Percentiles rank a stretch among this genome's conserved stretches.
Conservation (phyloP, 2,888 invertebrate species). For the Mythimna vitellina region DNA sequence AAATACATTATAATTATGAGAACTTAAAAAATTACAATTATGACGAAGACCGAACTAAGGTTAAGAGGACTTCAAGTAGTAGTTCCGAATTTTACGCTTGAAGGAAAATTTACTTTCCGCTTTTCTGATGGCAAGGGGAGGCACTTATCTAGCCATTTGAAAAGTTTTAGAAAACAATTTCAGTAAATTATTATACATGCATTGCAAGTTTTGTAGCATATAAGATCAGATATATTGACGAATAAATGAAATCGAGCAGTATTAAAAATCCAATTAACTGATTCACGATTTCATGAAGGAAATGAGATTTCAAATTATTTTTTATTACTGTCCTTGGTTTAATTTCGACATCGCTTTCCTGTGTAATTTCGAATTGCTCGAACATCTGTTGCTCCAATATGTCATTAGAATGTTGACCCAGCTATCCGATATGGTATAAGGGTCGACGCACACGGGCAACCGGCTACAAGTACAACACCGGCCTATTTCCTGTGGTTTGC, state of each 20-base stretch:
- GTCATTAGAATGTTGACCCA: conserved; percentile 46
- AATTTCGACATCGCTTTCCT: conserved; percentile 50
- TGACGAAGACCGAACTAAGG: no score
- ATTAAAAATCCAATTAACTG: conserved; percentile 27
- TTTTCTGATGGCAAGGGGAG: no score
- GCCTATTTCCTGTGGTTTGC: no score
- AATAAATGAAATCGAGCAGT: not conserved
- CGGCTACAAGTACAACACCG: no score
- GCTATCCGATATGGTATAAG: conserved; percentile 22
- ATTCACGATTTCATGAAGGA: conserved; percentile 37
- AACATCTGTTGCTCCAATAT: conserved; percentile 59
- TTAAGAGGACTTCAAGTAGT: no score
- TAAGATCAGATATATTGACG: not conserved
- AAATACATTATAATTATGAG: no score
- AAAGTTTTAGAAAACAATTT: not conserved
- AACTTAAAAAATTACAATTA: no score
- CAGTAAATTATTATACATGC: not conserved
- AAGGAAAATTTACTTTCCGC: no score
- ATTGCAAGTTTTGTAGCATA: not conserved
- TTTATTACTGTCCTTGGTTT: conserved; percentile 51
- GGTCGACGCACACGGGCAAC: no score
- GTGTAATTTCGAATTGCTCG: conserved; percentile 29
- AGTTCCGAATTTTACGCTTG: no score
- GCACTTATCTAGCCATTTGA: not conserved
- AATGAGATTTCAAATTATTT: conserved; percentile 50